Percentiles rank a stretch among this genome's conserved stretches.
Conservation (phyloP, 1,140 invertebrate species). For the Drosophila elegans region DNA sequence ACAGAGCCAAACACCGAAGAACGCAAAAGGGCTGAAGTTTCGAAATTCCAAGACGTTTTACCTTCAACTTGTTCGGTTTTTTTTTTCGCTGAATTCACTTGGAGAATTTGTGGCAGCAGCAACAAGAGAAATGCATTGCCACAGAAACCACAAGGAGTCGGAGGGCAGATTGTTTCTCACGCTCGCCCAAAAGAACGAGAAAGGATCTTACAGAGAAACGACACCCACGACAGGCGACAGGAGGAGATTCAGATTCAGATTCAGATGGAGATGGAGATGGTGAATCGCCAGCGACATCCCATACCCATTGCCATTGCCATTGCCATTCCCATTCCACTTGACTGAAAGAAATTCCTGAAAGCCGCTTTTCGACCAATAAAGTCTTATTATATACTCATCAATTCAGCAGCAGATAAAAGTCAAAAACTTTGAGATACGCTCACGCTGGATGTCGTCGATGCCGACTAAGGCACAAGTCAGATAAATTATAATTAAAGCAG, state of each 20-base stretch:
- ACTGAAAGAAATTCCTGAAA: slow-evolving; percentile 59
- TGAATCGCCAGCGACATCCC: not conserved
- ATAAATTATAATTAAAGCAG: slow-evolving; percentile 84
- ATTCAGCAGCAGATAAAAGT: slow-evolving; percentile 83
- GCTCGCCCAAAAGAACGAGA: slow-evolving; percentile 32
- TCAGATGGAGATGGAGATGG: not conserved
- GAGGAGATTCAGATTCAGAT: not conserved
- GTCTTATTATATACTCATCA: slow-evolving; percentile 84
- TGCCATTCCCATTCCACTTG: slow-evolving; percentile 29
- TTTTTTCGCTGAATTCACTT: slow-evolving; percentile 47
- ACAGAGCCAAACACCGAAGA: slow-evolving; percentile 23
- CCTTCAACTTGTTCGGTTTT: slow-evolving; percentile 3
- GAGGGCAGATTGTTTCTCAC: slow-evolving; percentile 32
- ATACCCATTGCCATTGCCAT: slow-evolving; percentile 12
- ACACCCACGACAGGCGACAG: slow-evolving; percentile 50
- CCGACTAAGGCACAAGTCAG: slow-evolving; percentile 71
- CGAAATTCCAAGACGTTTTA: slow-evolving; percentile 72
- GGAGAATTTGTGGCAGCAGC: slow-evolving; percentile 62
- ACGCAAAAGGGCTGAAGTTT: slow-evolving; percentile 56
- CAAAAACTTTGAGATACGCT: slow-evolving; percentile 81
- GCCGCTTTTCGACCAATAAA: slow-evolving; percentile 80
- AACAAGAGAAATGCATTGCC: slow-evolving; percentile 78
- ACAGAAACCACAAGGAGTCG: slow-evolving; percentile 35
- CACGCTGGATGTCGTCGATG: slow-evolving; percentile 57
- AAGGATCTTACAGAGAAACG: slow-evolving; percentile 4